Conservation (phyloP, 2,113 vertebrate species). For the Corvus hawaiiensis region DNA sequence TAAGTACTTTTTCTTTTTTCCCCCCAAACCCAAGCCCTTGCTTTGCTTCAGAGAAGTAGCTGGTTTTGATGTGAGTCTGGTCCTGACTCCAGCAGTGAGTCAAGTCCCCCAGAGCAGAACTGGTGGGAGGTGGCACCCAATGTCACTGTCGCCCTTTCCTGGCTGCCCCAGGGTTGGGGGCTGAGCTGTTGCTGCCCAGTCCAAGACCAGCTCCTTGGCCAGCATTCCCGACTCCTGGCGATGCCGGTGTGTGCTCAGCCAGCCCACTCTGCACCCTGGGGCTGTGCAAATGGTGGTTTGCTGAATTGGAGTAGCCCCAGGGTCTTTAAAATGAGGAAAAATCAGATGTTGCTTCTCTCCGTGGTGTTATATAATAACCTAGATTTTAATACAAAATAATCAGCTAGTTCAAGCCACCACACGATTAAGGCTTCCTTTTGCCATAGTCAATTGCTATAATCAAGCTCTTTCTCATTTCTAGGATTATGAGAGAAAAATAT, state of each 20-base stretch:
- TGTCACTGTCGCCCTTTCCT: background rate
- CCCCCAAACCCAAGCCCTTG: background rate
- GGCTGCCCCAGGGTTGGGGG: background rate
- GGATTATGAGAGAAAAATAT: background rate
- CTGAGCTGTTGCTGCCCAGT: background rate
- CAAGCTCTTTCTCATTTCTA: background rate
- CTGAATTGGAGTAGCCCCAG: background rate
- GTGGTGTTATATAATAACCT: background rate
- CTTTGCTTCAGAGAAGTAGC: background rate
- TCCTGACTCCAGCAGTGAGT: background rate
- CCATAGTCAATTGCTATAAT: background rate
- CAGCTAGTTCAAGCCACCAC: background rate
- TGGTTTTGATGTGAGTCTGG: background rate
- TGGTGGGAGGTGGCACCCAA: fast-evolving
- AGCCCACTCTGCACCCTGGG: fast-evolving
- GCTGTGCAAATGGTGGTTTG: background rate
- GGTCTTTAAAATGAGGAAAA: background rate
- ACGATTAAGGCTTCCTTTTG: background rate
- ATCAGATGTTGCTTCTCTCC: background rate
- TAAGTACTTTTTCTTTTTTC: background rate
- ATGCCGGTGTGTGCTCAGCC: background rate
- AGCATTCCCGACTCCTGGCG: fast-evolving
- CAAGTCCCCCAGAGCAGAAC: background rate
- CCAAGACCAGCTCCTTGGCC: background rate
- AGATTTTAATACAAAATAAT: background rate